Base-by-base conservation (phyloP, 2,113 vertebrate species). In the Collichthys lucidus region DNA sequence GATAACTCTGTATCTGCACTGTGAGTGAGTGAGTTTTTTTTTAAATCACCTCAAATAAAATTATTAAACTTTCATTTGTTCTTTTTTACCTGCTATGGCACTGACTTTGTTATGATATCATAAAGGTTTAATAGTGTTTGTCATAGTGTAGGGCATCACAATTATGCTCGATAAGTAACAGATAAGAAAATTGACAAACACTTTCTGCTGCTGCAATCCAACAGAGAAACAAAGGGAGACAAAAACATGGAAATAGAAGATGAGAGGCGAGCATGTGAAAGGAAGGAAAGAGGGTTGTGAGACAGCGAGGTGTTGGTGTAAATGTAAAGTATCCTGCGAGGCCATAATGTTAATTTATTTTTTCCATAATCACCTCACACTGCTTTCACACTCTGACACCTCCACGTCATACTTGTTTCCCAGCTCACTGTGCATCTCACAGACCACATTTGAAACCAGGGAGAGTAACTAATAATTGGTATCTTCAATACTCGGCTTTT, bases 281-380 rank as follows among this genome's bases (percentile, higher is more conserved):
- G 56, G 60, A 79, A 79, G 26, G 12, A 76, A 60, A 29, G 5
- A 20, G 9, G 49, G 20, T 46, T 2, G 50, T 44, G 62, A 85
- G 55, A 83, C 16, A 40, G 60, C 0, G 44, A 90, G 75, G 77
- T 89, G 87, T 76, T 31, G 63, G 63, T 75, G 52, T 31, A 85
- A 65, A 84, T 74, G 8, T 61, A 56, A 40, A 71, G 40, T 47
- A 24, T 83, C 59, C 47, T 35, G 3, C 2, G 31, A 79, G 66
- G 49, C 29, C 19, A 8, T 49, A 15, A 29, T 44, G 35, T 65
- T 64, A 31, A 86, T 80, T 77, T n/a, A 4, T 29, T 72, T 84
- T 77, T 66, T 74, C 22, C 55, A 73, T 83, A 81, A 87, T 91
- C 55, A 87, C 53, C 66, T 86, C 67, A 71, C 64, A 55, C 55